Percentiles rank a stretch among this genome's conserved stretches.
Evolutionary conservation across 2,888 invertebrate genomes (phyloP).

Genomic region (Labia minor): DNA sequence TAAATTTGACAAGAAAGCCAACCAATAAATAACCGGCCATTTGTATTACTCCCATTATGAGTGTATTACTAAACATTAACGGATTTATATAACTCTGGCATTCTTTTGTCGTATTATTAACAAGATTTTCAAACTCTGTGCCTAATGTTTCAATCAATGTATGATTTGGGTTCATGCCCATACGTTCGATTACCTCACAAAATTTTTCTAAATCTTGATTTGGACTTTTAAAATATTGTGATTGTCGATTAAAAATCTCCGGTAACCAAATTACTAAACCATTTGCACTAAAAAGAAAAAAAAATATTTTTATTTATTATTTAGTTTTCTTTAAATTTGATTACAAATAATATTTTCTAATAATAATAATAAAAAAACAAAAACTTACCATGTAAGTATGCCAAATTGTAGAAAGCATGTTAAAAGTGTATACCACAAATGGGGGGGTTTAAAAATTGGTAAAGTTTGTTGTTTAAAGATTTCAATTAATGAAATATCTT

Average conservation of each 20-base stretch:
- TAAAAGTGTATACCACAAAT: conserved; percentile 34
- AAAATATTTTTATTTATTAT: too few species aligned
- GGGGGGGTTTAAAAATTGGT: conserved; percentile 33
- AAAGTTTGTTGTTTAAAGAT: conserved; percentile 33
- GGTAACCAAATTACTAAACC: conserved; percentile 36
- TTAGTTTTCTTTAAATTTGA: too few species aligned
- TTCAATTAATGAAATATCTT: not conserved
- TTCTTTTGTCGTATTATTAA: not conserved
- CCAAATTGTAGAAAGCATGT: conserved; percentile 37
- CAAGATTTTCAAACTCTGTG: not conserved
- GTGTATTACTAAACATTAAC: not conserved
- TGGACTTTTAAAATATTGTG: conserved; percentile 27
- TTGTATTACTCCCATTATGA: not conserved
- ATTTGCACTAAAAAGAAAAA: conserved; percentile 26
- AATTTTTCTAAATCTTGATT: not conserved
- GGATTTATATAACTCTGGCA: not conserved
- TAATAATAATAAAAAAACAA: not conserved
- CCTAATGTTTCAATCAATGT: not conserved
- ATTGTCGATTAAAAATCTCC: conserved; percentile 33
- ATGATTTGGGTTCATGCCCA: not conserved
- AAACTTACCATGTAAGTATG: conserved; percentile 33
- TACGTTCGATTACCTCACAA: not conserved
- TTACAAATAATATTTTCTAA: too few species aligned
- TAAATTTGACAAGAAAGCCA: not conserved
- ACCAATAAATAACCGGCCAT: not conserved